Conservation (phyloP, 2,888 invertebrate species). For the Eugnorisma glareosa region DNA sequence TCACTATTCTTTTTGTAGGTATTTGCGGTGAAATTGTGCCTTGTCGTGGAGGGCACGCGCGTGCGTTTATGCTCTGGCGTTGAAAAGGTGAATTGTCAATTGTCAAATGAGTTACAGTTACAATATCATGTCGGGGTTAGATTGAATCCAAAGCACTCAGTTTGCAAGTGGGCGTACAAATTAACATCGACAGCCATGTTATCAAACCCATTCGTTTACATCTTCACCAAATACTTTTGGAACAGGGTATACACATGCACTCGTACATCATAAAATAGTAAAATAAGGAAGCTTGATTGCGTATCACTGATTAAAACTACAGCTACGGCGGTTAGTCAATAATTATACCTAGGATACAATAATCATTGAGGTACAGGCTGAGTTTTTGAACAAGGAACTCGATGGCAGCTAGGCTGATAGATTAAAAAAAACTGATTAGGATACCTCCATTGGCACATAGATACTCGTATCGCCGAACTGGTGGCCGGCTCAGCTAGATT, state of each 20-base stretch:
- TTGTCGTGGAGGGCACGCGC: no score
- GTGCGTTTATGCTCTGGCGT: no score
- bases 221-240: neutral
- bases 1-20: no score
- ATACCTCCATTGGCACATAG: neutral
- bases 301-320: neutral
- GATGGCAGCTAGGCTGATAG: neutral
- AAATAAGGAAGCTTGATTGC: slow-evolving; percentile 7
- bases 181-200: no score
- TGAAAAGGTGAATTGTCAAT: no score
- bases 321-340: no score
- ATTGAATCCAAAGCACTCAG: no score
- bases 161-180: no score
- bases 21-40: no score
- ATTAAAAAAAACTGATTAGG: neutral
- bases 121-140: no score
- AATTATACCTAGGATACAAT: no score
- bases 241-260: neutral
- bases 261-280: neutral
- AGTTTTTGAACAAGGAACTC: neutral
- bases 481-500: neutral
- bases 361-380: neutral
- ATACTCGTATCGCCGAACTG: neutral
- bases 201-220: neutral
- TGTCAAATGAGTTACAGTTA: no score